Conservation (phyloP, 2,797 vertebrate genomes). For the Petrocephalus schoutedeni region DNA sequence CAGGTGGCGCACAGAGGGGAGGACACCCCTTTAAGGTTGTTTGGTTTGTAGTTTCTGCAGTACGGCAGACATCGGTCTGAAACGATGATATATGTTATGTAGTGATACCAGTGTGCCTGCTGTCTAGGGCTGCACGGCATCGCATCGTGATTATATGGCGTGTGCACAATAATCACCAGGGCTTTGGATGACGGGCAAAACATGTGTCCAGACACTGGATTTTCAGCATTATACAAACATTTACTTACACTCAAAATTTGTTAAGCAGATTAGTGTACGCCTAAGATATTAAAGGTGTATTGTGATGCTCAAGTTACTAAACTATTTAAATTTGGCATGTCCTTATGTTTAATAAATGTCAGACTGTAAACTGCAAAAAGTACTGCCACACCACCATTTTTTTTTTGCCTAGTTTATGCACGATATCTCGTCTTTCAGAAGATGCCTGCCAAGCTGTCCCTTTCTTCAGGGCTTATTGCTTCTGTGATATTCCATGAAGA, state of each 20-base stretch:
- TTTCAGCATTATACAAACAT: neutral
- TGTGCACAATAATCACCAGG: neutral
- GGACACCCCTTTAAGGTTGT: neutral
- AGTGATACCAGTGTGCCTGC: neutral
- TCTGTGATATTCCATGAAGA: neutral
- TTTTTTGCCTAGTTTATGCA: neutral
- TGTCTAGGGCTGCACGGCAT: neutral
- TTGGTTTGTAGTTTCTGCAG: neutral
- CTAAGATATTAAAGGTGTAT: neutral
- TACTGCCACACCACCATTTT: neutral
- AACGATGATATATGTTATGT: neutral
- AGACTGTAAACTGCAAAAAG: neutral
- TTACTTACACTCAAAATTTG: neutral
- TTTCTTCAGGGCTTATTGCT: neutral
- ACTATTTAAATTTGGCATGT: neutral
- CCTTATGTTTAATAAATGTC: neutral
- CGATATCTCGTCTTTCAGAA: neutral
- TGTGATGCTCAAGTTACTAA: neutral
- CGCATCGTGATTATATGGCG: neutral
- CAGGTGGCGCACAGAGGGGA: neutral
- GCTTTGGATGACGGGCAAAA: neutral
- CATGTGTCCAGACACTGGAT: neutral
- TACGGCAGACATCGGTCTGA: neutral
- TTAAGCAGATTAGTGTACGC: neutral
- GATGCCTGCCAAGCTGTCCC: neutral